Conservation (phyloP, 2,113 vertebrate species). For the Pseudopodoces humilis region DNA sequence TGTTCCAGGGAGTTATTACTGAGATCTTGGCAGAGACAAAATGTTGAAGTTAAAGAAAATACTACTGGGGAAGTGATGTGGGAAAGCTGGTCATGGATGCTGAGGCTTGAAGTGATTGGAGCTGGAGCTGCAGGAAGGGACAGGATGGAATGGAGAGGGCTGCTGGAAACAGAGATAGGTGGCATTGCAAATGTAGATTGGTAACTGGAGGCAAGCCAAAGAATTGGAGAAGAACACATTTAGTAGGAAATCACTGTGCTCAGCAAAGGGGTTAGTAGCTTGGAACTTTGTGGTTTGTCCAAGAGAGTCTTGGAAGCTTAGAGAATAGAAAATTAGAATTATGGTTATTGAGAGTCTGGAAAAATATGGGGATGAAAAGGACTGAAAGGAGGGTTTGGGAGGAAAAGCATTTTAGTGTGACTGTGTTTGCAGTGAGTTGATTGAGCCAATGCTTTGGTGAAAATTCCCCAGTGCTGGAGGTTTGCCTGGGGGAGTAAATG, state of each 20-base stretch:
- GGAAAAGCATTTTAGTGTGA: background rate
- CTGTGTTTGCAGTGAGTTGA: background rate
- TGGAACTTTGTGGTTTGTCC: background rate
- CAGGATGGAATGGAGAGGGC: background rate
- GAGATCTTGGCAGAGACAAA: background rate
- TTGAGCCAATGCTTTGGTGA: rapidly evolving
- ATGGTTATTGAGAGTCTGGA: background rate
- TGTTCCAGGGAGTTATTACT: background rate
- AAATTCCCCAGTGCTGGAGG: background rate
- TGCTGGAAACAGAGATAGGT: background rate
- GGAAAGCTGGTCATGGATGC: background rate
- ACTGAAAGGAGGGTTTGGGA: background rate
- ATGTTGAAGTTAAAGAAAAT: background rate
- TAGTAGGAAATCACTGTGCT: background rate
- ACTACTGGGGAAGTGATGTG: background rate
- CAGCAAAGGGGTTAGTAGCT: background rate
- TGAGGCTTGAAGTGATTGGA: rapidly evolving
- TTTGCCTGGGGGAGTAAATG: background rate
- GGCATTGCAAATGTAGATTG: background rate
- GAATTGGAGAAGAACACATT: background rate
- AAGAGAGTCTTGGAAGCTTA: background rate
- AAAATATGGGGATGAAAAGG: background rate
- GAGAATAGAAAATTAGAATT: background rate
- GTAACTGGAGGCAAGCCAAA: background rate
- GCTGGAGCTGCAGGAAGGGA: background rate